phyloP scores from a whole-genome alignment of 2,797 vertebrate species.

The Macropodus opercularis region DNA sequence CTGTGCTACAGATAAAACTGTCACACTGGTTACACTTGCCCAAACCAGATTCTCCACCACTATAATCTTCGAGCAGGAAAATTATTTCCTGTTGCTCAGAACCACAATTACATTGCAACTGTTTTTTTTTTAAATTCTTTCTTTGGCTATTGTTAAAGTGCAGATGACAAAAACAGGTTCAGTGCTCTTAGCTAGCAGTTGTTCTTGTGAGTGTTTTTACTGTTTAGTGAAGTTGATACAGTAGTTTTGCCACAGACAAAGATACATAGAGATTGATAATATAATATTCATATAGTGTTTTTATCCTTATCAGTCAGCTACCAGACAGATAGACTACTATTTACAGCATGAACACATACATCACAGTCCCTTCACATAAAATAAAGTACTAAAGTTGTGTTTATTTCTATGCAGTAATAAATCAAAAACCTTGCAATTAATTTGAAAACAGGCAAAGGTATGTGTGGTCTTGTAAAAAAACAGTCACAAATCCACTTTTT shows the following conservation, averaged over 20 bases:
- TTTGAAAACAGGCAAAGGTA: neutral
- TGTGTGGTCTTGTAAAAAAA: constrained; percentile 15
- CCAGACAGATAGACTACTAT: neutral
- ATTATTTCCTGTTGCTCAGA: constrained; percentile 54
- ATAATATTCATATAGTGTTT: neutral
- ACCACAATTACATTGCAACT: constrained; percentile 42
- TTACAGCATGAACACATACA: constrained; percentile 1
- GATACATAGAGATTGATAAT: constrained; percentile 6
- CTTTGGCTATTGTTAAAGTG: constrained; percentile 29
- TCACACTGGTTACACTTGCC: constrained; percentile 49
- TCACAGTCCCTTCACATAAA: neutral
- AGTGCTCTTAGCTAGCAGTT: too few species aligned
- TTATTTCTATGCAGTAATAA: constrained; percentile 14
- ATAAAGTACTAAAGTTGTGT: too few species aligned
- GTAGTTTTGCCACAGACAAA: constrained; percentile 4
- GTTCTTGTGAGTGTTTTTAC: constrained; percentile 2
- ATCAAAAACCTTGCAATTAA: neutral
- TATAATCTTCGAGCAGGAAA: constrained; percentile 58
- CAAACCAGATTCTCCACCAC: constrained; percentile 53
- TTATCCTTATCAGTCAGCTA: too few species aligned
- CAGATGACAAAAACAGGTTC: constrained; percentile 44
- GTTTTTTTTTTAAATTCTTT: constrained; percentile 14
- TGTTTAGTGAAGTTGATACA: constrained; percentile 9
- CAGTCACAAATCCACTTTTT: neutral
- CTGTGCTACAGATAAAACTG: constrained; percentile 63